phyloP scores from a whole-genome alignment of 2,888 invertebrate genomes.

The Sminthurides aquaticus region DNA sequence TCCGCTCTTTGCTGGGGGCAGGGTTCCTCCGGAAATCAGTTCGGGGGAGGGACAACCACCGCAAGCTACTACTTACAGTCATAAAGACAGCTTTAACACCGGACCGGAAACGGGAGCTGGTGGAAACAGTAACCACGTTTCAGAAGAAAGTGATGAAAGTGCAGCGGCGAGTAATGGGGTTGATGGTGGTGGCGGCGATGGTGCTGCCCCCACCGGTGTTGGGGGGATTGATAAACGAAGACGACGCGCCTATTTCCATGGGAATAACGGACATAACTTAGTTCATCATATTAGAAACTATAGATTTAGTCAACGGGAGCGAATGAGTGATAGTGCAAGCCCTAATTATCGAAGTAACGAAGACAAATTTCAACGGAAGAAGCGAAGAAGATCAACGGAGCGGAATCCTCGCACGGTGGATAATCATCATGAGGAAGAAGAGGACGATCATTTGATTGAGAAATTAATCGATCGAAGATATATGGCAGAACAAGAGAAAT shows the following conservation, averaged over 20 bases:
- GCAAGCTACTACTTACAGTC: too few species aligned
- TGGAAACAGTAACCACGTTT: neutral
- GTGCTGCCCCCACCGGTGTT: neutral
- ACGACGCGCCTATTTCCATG: neutral
- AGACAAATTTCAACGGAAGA: neutral
- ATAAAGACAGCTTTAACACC: neutral
- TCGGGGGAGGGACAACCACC: neutral
- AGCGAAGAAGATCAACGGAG: neutral
- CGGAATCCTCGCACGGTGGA: neutral
- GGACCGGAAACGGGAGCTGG: neutral
- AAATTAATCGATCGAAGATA: neutral
- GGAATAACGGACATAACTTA: neutral
- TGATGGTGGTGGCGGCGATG: neutral
- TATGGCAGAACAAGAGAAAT: neutral
- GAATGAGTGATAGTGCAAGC: neutral
- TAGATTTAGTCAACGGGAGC: neutral
- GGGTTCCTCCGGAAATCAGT: neutral
- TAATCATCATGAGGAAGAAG: neutral
- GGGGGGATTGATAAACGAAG: neutral
- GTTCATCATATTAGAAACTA: neutral
- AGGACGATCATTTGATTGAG: neutral
- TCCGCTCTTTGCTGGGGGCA: slow-evolving; percentile 7
- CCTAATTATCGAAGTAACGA: neutral
- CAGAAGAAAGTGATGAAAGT: neutral
- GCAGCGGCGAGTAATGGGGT: neutral